Evolutionary conservation across 2,113 vertebrate genomes (phyloP).

Genomic region (Actinemys pallida): DNA sequence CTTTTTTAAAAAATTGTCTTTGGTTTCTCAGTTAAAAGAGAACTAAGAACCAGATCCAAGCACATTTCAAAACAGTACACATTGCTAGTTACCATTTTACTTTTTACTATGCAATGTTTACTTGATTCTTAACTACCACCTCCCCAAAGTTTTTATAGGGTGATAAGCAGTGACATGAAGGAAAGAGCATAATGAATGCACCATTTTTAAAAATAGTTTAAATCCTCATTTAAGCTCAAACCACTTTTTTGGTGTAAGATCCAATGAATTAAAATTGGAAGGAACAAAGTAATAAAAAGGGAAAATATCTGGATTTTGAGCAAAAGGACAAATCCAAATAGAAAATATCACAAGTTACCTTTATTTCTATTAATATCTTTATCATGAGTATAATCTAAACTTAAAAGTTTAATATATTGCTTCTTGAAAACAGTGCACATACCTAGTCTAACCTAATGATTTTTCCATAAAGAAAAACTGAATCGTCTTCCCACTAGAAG

Average conservation of each 20-base stretch:
- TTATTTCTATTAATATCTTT: background rate
- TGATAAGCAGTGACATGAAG: conserved; percentile 1
- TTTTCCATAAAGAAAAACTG: background rate
- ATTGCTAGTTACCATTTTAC: conserved; percentile 25
- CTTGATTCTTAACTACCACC: conserved; percentile 25
- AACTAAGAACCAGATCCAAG: conserved; percentile 49
- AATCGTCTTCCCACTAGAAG: background rate
- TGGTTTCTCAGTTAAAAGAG: conserved; percentile 49
- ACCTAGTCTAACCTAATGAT: background rate
- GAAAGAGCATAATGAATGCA: conserved; percentile 45
- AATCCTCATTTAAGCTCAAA: conserved; percentile 6
- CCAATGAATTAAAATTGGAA: background rate
- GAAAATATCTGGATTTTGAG: background rate
- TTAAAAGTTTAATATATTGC: background rate
- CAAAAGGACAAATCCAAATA: background rate
- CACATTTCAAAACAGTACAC: conserved; percentile 35
- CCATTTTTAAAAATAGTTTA: conserved; percentile 1
- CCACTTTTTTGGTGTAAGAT: background rate
- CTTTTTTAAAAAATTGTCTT: conserved; percentile 23
- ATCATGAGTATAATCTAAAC: background rate
- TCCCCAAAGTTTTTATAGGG: conserved; percentile 43
- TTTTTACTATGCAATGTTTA: conserved; percentile 10
- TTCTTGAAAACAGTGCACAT: background rate
- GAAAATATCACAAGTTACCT: background rate
- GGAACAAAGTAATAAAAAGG: background rate